A percentile compares a stretch with the other conserved stretches of the same genome.
phyloP scores from a whole-genome alignment of 2,113 vertebrate genomes.

The Sinocyclocheilus grahami region DNA sequence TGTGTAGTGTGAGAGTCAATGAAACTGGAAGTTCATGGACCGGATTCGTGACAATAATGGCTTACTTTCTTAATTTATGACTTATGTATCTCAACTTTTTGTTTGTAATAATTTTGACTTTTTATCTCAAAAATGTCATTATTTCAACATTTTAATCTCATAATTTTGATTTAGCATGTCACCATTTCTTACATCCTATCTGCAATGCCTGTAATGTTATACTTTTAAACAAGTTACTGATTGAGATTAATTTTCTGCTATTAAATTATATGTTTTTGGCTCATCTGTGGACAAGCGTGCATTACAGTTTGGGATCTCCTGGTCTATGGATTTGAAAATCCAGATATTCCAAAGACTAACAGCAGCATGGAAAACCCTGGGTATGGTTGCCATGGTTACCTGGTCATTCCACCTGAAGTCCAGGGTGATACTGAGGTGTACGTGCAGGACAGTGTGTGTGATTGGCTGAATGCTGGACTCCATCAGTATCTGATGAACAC shows the following conservation, averaged over 20 bases:
- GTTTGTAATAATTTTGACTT: background rate
- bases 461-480: slow-evolving; percentile 96
- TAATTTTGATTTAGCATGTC: background rate
- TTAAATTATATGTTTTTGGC: background rate
- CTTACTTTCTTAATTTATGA: background rate
- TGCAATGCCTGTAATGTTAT: background rate
- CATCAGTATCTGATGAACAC: slow-evolving; percentile 95
- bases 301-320: background rate
- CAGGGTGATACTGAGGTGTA: slow-evolving; percentile 83
- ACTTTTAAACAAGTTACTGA: background rate
- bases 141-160: background rate
- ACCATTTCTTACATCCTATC: background rate
- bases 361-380: background rate
- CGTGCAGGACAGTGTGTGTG: slow-evolving; percentile 92
- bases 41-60: no score
- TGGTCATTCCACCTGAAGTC: slow-evolving; percentile 97
- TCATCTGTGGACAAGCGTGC: no score
- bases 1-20: no score
- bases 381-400: slow-evolving; percentile 73
- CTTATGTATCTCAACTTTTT: background rate
- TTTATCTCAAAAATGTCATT: background rate
- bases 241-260: background rate
- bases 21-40: no score
- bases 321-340: background rate
- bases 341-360: background rate